Evolutionary conservation across 2,113 vertebrate genomes (phyloP).

Genomic region (Platycercus adscitus): DNA sequence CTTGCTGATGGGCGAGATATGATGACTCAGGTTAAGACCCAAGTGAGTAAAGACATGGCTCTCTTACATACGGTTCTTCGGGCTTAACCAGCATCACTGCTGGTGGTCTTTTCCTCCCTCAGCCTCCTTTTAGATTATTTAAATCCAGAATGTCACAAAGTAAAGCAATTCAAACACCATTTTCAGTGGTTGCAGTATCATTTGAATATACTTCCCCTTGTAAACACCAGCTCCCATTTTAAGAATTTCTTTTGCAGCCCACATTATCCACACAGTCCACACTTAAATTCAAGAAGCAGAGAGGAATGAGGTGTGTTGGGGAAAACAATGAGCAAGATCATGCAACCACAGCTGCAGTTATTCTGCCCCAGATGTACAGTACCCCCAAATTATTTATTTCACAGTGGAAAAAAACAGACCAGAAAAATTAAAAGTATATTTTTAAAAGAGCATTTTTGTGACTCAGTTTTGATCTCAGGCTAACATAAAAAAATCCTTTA

Average conservation of each 20-base stretch:
- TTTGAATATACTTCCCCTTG: neutral
- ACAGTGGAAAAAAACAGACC: neutral
- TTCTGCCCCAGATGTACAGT: neutral
- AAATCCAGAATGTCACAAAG: neutral
- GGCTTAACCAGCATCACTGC: neutral
- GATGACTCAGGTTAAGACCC: too few species aligned
- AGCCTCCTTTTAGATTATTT: neutral
- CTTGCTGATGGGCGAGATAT: neutral
- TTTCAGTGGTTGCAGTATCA: neutral
- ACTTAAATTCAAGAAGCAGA: neutral
- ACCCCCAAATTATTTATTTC: neutral
- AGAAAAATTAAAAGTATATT: neutral
- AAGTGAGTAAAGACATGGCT: fast-evolving
- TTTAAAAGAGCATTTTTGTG: neutral
- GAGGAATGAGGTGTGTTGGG: neutral
- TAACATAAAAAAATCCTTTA: neutral
- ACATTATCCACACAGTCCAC: neutral
- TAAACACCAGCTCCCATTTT: neutral
- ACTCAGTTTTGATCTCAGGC: neutral
- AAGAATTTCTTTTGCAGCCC: neutral
- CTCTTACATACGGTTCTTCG: fast-evolving
- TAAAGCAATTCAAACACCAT: neutral
- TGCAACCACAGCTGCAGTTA: neutral
- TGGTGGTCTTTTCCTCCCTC: neutral
- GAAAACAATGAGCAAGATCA: neutral